Base-by-base conservation (phyloP, 2,113 vertebrate genomes). In the Crotalus helleri region DNA sequence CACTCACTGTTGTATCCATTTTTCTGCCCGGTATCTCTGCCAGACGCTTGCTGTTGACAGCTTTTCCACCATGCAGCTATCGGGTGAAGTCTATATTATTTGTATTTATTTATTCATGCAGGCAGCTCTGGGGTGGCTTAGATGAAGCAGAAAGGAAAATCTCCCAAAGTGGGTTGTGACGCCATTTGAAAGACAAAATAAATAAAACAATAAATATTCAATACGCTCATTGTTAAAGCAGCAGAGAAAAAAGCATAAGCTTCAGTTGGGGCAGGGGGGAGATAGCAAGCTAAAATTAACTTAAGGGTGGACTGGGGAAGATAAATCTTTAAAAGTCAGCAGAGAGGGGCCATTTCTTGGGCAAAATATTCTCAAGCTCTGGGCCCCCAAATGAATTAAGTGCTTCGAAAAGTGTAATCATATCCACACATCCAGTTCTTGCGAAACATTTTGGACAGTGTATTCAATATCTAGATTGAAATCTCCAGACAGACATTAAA, bases 1-100 rank as follows among this genome's bases (percentile, higher is more conserved):
- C n/a, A 5, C 55, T 49, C 39, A 1, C 90, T 81, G 19, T 0
- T 0, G 58, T 89, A 23, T 46, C 11, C 13, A 3, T 3, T 4
- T 1, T 91, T 91, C 57, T 89, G 26, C 5, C 91, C 0, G 1
- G 0, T 33, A 0, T 61, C 90, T 95, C 58, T 93, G 49, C 17
- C 93, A 49, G 9, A 64, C 57, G 13, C 49, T 74, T 51, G 51
- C 10, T 39, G n/a, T 90, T 19, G 23, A 90, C 61, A 91, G 90
- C 29, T 53, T 51, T 91, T 39, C 64, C 53, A 39, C 15, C n/a
- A 91, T 81, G 11, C 49, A 39, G 33, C 51, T 81, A 33, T 58
- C 21, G 2, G 88, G 33, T 57, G 24, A 39, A 89, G 88, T 39
- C 21, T 89, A 89, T 58, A n/a, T 44, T 57, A 89, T 89, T 89